Evolutionary conservation across 2,888 invertebrate species (phyloP).

Genomic region (Acanthosepion pharaonis): DNA sequence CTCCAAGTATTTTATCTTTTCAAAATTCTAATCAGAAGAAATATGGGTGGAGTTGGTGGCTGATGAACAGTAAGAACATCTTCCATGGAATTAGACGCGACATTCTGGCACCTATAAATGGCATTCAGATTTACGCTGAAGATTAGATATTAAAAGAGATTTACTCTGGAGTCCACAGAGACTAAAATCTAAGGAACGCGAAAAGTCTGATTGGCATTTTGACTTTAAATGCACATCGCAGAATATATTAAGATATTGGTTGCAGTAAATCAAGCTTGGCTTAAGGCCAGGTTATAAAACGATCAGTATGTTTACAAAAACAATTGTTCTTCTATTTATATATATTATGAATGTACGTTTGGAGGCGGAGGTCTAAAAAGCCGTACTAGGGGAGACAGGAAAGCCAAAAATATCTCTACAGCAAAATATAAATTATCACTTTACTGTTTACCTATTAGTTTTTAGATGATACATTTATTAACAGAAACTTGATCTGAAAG

Average conservation of each 20-base stretch:
- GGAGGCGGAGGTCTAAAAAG: no score
- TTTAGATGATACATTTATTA: no score
- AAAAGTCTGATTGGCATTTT: not conserved
- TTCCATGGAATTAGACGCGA: not conserved
- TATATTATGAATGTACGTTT: no score
- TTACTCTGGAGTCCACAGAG: not conserved
- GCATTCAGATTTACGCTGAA: not conserved
- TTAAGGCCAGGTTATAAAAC: not conserved
- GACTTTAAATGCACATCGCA: not conserved
- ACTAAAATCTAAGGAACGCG: not conserved
- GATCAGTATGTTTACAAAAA: no score
- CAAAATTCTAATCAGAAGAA: not conserved
- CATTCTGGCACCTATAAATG: not conserved
- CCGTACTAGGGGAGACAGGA: no score
- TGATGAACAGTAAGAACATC: not conserved
- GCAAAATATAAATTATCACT: no score
- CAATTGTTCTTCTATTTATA: no score
- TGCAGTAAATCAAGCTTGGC: not conserved
- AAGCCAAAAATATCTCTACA: no score
- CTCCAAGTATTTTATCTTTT: not conserved
- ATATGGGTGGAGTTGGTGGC: not conserved
- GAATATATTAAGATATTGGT: conserved; percentile 13
- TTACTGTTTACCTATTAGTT: no score
- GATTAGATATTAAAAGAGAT: conserved; percentile 20
- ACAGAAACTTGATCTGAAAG: no score